A percentile compares a stretch with the other conserved stretches of the same genome.
Evolutionary conservation across 2,113 vertebrate genomes (phyloP).

Genomic region (Bombycilla garrulus): DNA sequence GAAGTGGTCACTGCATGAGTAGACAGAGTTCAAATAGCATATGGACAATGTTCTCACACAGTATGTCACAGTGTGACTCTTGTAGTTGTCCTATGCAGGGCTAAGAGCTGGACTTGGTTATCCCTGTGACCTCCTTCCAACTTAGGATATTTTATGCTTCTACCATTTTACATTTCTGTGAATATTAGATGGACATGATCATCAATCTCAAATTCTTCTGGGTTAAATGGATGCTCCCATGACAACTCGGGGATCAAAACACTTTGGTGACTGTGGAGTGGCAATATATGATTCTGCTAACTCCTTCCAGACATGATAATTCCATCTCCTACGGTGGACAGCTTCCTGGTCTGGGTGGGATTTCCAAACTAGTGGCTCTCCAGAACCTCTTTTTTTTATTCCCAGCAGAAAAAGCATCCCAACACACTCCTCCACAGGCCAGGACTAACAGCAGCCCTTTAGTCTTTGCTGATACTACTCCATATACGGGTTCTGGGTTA

Average conservation of each 20-base stretch:
- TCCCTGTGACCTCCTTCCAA: not conserved
- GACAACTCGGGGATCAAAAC: not conserved
- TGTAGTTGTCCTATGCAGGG: not conserved
- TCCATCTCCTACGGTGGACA: not conserved
- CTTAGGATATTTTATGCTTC: not conserved
- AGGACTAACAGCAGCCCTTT: not conserved
- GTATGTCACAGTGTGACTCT: not conserved
- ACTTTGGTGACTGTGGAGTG: not conserved
- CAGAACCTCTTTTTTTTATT: not conserved
- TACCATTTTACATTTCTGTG: accelerated
- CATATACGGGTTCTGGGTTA: not conserved
- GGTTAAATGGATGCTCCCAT: no score
- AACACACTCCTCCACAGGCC: accelerated
- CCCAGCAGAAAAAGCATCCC: not conserved
- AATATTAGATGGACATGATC: not conserved
- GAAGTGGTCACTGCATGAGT: accelerated
- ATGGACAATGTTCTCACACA: not conserved
- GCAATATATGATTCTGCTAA: not conserved
- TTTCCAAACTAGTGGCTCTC: not conserved
- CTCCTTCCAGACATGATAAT: not conserved
- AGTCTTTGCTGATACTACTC: not conserved
- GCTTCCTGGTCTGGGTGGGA: not conserved
- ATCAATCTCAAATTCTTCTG: not conserved
- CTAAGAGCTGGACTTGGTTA: not conserved
- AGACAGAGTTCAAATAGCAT: not conserved